Evolutionary conservation across 2,888 invertebrate species (phyloP).

Genomic region (Eutolmus rufibarbis): DNA sequence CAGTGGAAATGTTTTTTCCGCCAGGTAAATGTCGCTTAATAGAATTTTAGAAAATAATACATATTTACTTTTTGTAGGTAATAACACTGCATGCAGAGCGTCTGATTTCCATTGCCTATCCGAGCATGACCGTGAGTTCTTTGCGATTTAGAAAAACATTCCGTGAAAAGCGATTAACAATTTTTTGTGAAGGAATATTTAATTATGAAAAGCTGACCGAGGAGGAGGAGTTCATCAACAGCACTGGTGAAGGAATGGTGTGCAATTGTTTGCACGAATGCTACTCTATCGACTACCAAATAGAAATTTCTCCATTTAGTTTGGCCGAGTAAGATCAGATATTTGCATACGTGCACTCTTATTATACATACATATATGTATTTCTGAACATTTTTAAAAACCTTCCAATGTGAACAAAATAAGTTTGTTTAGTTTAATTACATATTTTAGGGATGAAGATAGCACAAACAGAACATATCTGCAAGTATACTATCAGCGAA

Average conservation of each 20-base stretch:
- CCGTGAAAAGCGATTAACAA: background rate
- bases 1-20: slow-evolving; percentile 60
- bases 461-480: slow-evolving; percentile 48
- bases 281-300: slow-evolving; percentile 51
- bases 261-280: slow-evolving; percentile 58
- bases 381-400: background rate
- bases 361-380: background rate
- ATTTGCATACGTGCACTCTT: background rate
- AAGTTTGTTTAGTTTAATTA: background rate
- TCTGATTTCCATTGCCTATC: slow-evolving; percentile 55
- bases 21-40: slow-evolving; percentile 52
- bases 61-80: slow-evolving; percentile 37
- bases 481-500: slow-evolving; percentile 62
- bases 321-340: slow-evolving; percentile 30
- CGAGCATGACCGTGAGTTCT: slow-evolving; percentile 53
- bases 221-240: slow-evolving; percentile 55
- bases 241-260: slow-evolving; percentile 56
- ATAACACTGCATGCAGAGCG: slow-evolving; percentile 48
- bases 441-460: slow-evolving; percentile 1
- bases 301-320: slow-evolving; percentile 45
- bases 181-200: slow-evolving; percentile 4
- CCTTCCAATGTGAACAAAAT: background rate
- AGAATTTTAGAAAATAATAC: background rate
- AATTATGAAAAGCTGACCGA: slow-evolving; percentile 53
- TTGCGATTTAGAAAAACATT: background rate